Evolutionary conservation across 2,888 invertebrate genomes (phyloP), one percentile per base, ranked within the genome.

Genomic region (Ophioninae sp.): DNA sequence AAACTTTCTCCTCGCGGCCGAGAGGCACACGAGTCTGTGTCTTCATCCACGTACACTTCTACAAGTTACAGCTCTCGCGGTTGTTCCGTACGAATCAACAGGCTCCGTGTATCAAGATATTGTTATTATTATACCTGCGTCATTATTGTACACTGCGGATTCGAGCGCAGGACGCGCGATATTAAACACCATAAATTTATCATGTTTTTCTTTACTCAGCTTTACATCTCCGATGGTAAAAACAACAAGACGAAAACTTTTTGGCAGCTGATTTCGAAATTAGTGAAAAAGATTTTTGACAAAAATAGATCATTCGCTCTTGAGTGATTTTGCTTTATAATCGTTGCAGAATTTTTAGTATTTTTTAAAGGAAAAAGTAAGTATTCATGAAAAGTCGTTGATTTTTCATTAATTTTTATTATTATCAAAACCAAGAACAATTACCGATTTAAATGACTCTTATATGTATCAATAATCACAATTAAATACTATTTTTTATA

Each of bases 1-100:
- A 86, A 91, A 92, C 92, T 92, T 92, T 92, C 92, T 92, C 92
- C 92, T 90, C 90, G 87, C 86, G 86, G 77, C 72, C 86, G 86
- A 68, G 80, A 73, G 62, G 74, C 69, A 62, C 77, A 68, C 72
- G 82, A 72, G 39, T 17, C 50, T 44, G 37, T 59, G 20, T 37
- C 23, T n/a, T 41, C 39, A 41, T 62, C 41, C 41, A 10, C 50
- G 56, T 64, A 74, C 39, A 50, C 20, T 17, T 41, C 56, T 61
- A 61, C 56, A 57, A 56, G 70, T 69, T 70, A 65, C 69, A 61
- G 44, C 61, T 73, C 76, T 79, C 62, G 37, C 37, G 61, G 68
- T 67, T 69, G 79, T 81, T 84, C 81, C 79, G 13, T 50, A n/a
- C 80, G 80, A 77, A 64, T 21, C 23, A 57, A 59, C 41, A 72